Conservation (phyloP, 1,140 invertebrate genomes). For the Propsilocerus akamusi region DNA sequence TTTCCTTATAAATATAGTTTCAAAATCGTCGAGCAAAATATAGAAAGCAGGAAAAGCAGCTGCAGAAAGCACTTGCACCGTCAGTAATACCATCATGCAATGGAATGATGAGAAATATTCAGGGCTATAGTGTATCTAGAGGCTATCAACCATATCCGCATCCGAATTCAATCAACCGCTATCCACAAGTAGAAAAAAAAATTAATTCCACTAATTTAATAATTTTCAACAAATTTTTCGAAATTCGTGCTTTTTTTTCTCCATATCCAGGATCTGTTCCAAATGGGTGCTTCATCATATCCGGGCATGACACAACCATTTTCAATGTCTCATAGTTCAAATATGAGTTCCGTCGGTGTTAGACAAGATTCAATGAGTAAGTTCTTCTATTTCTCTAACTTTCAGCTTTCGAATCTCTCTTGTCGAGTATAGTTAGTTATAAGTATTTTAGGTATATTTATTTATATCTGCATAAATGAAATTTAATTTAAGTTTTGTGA, state of each 20-base stretch:
- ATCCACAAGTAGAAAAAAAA: conserved; percentile 58
- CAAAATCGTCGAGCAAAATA: conserved; percentile 97
- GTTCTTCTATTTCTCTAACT: conserved; percentile 19
- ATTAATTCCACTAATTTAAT: not conserved
- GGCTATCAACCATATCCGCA: conserved; percentile 88
- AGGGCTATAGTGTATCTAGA: conserved; percentile 60
- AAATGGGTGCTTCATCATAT: conserved; percentile 81
- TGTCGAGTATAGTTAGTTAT: too few relatives aligned
- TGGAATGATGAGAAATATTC: conserved; percentile 93
- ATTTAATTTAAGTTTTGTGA: too few relatives aligned
- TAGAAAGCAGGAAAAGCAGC: conserved; percentile 92
- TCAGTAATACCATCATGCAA: conserved; percentile 83
- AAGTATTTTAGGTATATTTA: too few relatives aligned
- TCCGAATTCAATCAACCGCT: conserved; percentile 81
- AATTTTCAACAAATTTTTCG: not conserved
- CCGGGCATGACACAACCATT: conserved; percentile 85
- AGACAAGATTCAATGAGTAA: conserved; percentile 82
- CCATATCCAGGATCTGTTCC: conserved; percentile 27
- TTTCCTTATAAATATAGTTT: conserved; percentile 76
- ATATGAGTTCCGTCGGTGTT: conserved; percentile 77
- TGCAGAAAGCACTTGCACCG: conserved; percentile 83
- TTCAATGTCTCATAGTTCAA: conserved; percentile 76
- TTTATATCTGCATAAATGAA: too few relatives aligned
- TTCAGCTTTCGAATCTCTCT: too few relatives aligned
- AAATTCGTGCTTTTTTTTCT: not conserved